Base-by-base conservation (phyloP, 2,888 invertebrate species). In the Ornithoptera priamus region DNA sequence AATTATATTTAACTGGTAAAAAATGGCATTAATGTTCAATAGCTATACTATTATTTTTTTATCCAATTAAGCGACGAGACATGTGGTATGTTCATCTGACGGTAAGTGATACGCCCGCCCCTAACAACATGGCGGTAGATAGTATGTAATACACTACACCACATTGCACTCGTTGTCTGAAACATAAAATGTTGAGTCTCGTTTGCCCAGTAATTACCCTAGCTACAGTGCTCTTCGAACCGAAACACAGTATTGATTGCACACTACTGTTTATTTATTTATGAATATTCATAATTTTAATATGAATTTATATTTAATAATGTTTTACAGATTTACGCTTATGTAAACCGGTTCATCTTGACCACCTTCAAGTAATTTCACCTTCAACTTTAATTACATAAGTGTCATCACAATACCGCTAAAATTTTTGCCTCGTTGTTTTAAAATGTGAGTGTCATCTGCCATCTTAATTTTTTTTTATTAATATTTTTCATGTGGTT, bases 341-440 rank as follows among this genome's bases (percentile, higher is more conserved):
- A 15, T 46, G 8, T 46, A 2, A 20, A 68, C 59, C 39, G 64
- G 59, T 60, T 64, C 36, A 60, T 68, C 59, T 68, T 64, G 63
- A 60, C 60, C 59, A 56, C 17, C 36, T 53, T 17, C 46, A 59
- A 12, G 50, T 18, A 50, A 68, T 10, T 22, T 63, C 58, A 63
- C 59, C 63, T 68, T 68, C 68, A 68, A 63, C 36, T 58, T 68
- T 63, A 59, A 63, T 68, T 50, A 68, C 50, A 59, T 58, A 63
- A 63, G 20, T 24, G 53, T 53, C 53, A 53, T n/a, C 18, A 53
- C n/a, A 53, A 53, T 15, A 53, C 7, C 8, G 18, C 18, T 18
- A 53, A 53, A 53, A 53, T 53, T 53, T 53, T 53, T 18, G 53
- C 53, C n/a, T n/a, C 53, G 53, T 12, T 0, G 10, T 18, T 6